Conservation (phyloP, 2,113 vertebrate genomes). For the Mesoclemmys tuberculata region DNA sequence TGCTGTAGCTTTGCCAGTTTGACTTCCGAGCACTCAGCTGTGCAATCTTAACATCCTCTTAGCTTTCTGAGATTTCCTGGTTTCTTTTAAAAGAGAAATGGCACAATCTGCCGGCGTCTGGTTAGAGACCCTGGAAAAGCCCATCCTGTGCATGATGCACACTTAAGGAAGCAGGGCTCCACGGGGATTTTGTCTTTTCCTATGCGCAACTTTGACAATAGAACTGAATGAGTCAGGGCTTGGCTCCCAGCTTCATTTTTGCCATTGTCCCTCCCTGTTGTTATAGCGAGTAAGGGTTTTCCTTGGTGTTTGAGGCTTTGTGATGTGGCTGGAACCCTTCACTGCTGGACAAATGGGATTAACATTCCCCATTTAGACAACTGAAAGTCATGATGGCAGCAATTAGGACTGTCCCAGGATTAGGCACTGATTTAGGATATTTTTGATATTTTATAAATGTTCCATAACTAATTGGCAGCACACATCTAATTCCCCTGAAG, state of each 20-base stretch:
- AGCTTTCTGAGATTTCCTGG: neutral
- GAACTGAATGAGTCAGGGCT: neutral
- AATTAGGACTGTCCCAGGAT: constrained; percentile 22
- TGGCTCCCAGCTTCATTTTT: neutral
- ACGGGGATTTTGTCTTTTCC: neutral
- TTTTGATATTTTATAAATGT: constrained; percentile 2
- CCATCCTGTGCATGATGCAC: neutral
- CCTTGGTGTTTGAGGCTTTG: neutral
- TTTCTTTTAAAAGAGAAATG: neutral
- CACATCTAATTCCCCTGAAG: constrained; percentile 30
- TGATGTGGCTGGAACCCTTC: constrained; percentile 23
- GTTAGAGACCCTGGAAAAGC: neutral
- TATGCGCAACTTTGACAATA: neutral
- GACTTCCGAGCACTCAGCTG: neutral
- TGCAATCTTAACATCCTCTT: neutral
- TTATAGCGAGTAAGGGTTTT: constrained; percentile 34
- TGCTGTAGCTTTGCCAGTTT: neutral
- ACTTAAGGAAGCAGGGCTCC: neutral
- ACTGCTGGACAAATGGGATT: constrained; percentile 33
- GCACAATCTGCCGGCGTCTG: neutral
- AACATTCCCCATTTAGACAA: constrained; percentile 50
- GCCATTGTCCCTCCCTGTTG: neutral
- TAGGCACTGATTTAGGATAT: constrained; percentile 13
- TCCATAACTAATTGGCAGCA: constrained; percentile 2
- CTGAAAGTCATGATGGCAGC: constrained; percentile 36